Evolutionary conservation across 2,888 invertebrate species (phyloP).

Genomic region (Polydrusus pterygomalis): DNA sequence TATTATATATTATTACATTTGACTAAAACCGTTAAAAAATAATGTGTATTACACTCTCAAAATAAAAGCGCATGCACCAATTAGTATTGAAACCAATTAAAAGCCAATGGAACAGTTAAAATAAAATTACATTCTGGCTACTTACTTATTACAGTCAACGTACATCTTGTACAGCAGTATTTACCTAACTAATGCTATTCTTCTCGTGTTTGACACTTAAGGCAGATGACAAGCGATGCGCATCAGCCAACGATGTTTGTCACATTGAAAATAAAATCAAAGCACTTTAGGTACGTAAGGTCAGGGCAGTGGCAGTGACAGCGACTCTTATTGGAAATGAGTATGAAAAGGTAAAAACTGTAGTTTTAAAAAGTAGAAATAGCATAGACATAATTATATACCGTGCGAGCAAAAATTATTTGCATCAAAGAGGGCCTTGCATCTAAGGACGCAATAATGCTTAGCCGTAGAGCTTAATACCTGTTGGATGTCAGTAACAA

Average conservation of each 20-base stretch:
- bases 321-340: too few species aligned
- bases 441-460: too few species aligned
- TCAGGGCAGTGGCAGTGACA: not conserved
- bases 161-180: constrained; percentile 21
- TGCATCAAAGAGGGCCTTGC: too few species aligned
- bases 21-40: constrained; percentile 9
- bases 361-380: too few species aligned
- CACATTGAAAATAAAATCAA: constrained; percentile 11
- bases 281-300: not conserved
- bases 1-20: too few species aligned
- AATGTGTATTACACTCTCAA: not conserved
- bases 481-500: too few species aligned
- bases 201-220: constrained; percentile 21
- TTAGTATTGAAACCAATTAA: constrained; percentile 7
- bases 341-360: too few species aligned
- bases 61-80: constrained; percentile 10
- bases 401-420: too few species aligned
- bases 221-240: constrained; percentile 33
- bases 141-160: not conserved
- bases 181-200: constrained; percentile 37
- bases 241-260: constrained; percentile 19
- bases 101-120: constrained; percentile 5
- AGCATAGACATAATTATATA: too few species aligned
- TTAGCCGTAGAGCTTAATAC: too few species aligned
- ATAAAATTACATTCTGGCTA: constrained; percentile 1